Conservation (phyloP, 1,140 invertebrate genomes). For the Lasaia peninsularis region DNA sequence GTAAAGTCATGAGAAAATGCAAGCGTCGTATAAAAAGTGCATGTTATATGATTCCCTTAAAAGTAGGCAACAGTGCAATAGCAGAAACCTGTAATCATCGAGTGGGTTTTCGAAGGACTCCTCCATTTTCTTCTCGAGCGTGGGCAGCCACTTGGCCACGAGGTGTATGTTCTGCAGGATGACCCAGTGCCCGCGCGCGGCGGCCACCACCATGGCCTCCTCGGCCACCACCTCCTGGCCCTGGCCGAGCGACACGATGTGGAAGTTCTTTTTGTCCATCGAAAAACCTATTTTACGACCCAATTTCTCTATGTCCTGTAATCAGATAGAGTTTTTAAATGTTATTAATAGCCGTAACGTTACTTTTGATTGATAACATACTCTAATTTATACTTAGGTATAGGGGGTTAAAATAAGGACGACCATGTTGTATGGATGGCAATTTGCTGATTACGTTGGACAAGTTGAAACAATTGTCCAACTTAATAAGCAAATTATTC, state of each 20-base stretch:
- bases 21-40: too few species aligned
- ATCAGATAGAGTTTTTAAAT: background rate
- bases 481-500: too few species aligned
- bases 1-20: too few species aligned
- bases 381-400: too few species aligned
- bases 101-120: constrained; percentile 84
- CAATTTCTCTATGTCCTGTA: constrained; percentile 67
- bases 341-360: background rate
- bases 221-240: constrained; percentile 96
- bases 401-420: too few species aligned
- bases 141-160: constrained; percentile 92
- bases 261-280: constrained; percentile 89
- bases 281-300: constrained; percentile 87
- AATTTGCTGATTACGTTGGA: too few species aligned
- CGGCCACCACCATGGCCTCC: constrained; percentile 87
- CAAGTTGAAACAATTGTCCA: too few species aligned
- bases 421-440: too few species aligned
- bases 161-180: constrained; percentile 95
- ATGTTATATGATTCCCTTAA: background rate
- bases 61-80: background rate
- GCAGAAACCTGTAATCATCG: constrained; percentile 79
- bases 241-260: constrained; percentile 96
- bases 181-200: constrained; percentile 93
- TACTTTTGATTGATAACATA: background rate
- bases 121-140: constrained; percentile 95